Conservation (phyloP, 2,888 invertebrate species). For the Pyrochroa serraticornis region DNA sequence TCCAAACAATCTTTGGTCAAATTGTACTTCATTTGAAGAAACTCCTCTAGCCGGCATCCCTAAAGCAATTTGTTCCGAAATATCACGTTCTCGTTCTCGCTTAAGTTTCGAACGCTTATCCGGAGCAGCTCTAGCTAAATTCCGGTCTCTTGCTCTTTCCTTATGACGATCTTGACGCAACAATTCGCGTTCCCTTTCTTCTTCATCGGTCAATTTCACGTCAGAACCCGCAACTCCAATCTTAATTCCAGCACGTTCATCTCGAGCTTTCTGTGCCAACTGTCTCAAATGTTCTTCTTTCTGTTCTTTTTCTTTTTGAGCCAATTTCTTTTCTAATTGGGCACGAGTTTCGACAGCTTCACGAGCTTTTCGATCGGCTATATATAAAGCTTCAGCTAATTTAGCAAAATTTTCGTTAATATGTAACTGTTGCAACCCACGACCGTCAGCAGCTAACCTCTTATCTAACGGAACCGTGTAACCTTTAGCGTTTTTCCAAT, state of each 20-base stretch:
- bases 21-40: conserved; percentile 78
- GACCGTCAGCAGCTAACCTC: conserved; percentile 95
- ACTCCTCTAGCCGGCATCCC: conserved; percentile 87
- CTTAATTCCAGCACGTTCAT: conserved; percentile 87
- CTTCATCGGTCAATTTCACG: conserved; percentile 61
- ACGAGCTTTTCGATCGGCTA: conserved; percentile 94
- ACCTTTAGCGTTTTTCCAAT: conserved; percentile 99
- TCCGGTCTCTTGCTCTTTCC: conserved; percentile 90
- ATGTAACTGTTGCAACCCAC: conserved; percentile 95
- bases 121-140: conserved; percentile 90
- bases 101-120: conserved; percentile 91
- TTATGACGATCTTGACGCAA: conserved; percentile 88
- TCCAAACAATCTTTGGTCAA: conserved; percentile 96
- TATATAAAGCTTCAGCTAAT: conserved; percentile 95
- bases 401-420: conserved; percentile 99
- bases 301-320: conserved; percentile 97
- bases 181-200: conserved; percentile 81
- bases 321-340: conserved; percentile 93
- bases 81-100: conserved; percentile 92
- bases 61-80: conserved; percentile 97
- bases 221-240: conserved; percentile 42
- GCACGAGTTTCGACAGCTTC: conserved; percentile 98
- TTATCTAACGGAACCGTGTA: conserved; percentile 98
- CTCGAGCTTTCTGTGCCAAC: conserved; percentile 93
- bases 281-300: conserved; percentile 93